phyloP scores from a whole-genome alignment of 1,140 invertebrate species.

The Drosophila carrolli region DNA sequence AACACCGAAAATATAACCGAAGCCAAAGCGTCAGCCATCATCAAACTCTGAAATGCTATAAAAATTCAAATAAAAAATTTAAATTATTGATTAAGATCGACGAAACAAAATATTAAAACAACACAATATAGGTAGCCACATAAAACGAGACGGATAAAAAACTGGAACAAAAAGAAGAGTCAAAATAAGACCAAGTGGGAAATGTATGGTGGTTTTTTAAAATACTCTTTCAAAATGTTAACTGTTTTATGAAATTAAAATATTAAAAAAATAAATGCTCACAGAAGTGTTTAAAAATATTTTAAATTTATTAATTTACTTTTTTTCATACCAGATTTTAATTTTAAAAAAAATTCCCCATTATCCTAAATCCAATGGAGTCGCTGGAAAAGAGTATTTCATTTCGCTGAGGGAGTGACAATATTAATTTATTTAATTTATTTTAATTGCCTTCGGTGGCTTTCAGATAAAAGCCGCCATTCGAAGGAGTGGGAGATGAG shows the following conservation, averaged over 20 bases:
- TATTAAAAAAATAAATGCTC: no score
- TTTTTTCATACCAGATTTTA: no score
- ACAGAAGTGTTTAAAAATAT: no score
- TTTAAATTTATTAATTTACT: no score
- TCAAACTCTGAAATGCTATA: slow-evolving; percentile 68
- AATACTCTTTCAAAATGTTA: slow-evolving; percentile 11
- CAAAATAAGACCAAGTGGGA: slow-evolving; percentile 60
- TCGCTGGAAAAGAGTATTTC: slow-evolving; percentile 14
- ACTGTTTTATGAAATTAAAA: neutral
- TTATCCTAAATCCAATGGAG: neutral
- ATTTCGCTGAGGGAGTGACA: slow-evolving; percentile 57
- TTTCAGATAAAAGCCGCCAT: slow-evolving; percentile 71
- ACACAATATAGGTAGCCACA: slow-evolving; percentile 33
- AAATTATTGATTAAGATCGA: slow-evolving; percentile 82
- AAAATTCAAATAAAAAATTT: slow-evolving; percentile 81
- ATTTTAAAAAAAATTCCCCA: neutral
- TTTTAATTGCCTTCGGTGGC: slow-evolving; percentile 70
- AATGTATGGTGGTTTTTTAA: neutral
- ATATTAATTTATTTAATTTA: slow-evolving; percentile 79
- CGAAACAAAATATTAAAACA: slow-evolving; percentile 74
- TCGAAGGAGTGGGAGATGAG: slow-evolving; percentile 7
- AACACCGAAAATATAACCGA: slow-evolving; percentile 46
- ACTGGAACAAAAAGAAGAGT: slow-evolving; percentile 51
- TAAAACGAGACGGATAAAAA: slow-evolving; percentile 25
- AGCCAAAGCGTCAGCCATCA: slow-evolving; percentile 46